Percentiles rank a stretch among this genome's conserved stretches.
phyloP scores from a whole-genome alignment of 2,797 vertebrate species.

The Percopsis omiscomaycus region DNA sequence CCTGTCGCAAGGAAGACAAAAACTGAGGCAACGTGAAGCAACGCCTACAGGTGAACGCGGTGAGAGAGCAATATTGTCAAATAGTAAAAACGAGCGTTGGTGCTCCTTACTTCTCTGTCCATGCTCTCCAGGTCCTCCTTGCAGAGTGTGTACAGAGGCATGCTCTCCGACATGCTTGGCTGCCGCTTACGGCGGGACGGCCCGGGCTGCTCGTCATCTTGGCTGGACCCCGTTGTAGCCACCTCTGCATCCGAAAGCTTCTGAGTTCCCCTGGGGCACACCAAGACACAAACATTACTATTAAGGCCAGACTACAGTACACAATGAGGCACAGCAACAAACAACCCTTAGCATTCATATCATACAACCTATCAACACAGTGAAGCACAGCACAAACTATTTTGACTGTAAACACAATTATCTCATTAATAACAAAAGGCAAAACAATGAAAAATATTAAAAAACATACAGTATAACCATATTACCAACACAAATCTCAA shows the following conservation, averaged over 20 bases:
- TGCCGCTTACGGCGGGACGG: slow-evolving; percentile 88
- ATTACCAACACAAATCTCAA: no score
- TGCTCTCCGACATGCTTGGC: slow-evolving; percentile 95
- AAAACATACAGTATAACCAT: no score
- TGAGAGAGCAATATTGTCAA: no score
- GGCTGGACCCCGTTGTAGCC: slow-evolving; percentile 58
- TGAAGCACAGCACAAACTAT: not conserved
- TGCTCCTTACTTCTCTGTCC: slow-evolving; percentile 91
- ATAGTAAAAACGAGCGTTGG: no score
- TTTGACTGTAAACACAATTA: no score
- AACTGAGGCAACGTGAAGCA: no score
- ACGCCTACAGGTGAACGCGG: no score
- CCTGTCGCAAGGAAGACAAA: no score
- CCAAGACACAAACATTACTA: not conserved
- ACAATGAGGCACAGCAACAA: not conserved
- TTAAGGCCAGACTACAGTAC: not conserved
- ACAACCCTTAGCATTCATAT: no score
- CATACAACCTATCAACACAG: not conserved
- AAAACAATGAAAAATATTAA: no score
- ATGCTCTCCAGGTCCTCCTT: slow-evolving; percentile 98
- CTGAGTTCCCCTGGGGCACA: slow-evolving; percentile 79
- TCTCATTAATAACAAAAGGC: no score
- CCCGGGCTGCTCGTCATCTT: slow-evolving; percentile 84
- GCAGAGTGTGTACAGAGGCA: slow-evolving; percentile 95
- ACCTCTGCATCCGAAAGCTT: slow-evolving; percentile 71